Percentiles rank a stretch among this genome's conserved stretches.
Conservation (phyloP, 1,140 invertebrate genomes). For the Pteromalus puparum region DNA sequence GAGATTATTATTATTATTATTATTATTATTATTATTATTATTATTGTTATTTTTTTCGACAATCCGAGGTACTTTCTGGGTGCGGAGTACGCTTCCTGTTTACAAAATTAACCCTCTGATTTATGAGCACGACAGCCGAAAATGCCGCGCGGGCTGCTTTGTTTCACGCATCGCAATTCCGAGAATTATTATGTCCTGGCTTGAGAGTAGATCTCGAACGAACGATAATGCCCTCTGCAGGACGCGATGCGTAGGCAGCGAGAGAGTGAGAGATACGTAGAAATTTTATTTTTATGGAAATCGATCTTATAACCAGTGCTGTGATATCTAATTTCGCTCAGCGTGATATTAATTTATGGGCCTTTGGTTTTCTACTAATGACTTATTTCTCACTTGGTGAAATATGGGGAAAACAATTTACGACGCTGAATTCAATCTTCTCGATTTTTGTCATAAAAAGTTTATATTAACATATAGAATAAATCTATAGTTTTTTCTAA, state of each 20-base stretch:
- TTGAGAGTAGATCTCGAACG: slow-evolving; percentile 16
- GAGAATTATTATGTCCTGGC: slow-evolving; percentile 30
- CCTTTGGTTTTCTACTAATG: slow-evolving; percentile 7
- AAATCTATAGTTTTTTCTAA: neutral
- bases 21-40: no score
- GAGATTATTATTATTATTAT: no score
- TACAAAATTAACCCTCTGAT: slow-evolving; percentile 49
- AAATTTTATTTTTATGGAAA: slow-evolving; percentile 39
- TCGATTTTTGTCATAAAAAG: neutral
- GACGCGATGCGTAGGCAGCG: neutral
- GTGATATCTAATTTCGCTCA: slow-evolving; percentile 35
- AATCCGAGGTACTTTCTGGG: neutral
- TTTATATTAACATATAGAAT: neutral
- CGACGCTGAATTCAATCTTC: neutral
- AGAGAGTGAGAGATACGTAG: slow-evolving; percentile 36
- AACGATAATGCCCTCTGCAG: slow-evolving; percentile 5
- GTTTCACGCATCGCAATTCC: slow-evolving; percentile 47
- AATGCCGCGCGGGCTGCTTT: slow-evolving; percentile 36
- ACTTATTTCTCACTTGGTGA: slow-evolving; percentile 23
- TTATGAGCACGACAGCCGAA: slow-evolving; percentile 40
- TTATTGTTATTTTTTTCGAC: neutral
- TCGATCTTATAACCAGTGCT: slow-evolving; percentile 11
- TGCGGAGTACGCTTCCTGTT: slow-evolving; percentile 43
- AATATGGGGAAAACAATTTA: neutral
- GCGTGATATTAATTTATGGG: slow-evolving; percentile 39